A percentile compares a stretch with the other conserved stretches of the same genome.
These are phyloP conservation scores for Drosophila miranda DNA, from an alignment of 1,140 invertebrate species.

Conservation along the genomic window DNA sequence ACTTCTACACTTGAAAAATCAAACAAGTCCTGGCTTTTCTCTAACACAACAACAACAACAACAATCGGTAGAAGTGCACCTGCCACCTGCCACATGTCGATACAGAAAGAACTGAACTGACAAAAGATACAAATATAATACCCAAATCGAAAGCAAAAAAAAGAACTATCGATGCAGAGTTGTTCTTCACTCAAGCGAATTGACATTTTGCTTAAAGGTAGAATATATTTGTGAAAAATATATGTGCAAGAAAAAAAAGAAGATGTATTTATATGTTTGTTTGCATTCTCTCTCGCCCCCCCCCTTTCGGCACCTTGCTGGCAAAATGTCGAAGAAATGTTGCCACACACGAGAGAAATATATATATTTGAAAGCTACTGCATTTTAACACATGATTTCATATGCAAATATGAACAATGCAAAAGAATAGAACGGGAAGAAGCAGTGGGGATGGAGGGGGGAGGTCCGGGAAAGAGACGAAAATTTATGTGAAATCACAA, in stretches of 20 bases:
- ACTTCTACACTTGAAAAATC: too few species aligned
- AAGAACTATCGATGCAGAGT: too few species aligned
- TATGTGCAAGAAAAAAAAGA: background rate
- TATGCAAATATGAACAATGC: conserved; percentile 76
- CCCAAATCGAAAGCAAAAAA: too few species aligned
- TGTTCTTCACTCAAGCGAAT: too few species aligned
- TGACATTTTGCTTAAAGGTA: too few species aligned
- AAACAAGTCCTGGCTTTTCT: background rate
- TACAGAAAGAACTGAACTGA: background rate
- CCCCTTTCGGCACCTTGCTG: too few species aligned
- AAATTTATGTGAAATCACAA: conserved; percentile 75
- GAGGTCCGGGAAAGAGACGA: conserved; percentile 9
- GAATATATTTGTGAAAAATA: too few species aligned
- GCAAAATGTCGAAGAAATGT: conserved; percentile 29
- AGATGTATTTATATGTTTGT: background rate
- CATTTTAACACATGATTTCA: conserved; percentile 78
- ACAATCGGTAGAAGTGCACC: too few species aligned
- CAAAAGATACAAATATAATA: conserved; percentile 1
- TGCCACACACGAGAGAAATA: conserved; percentile 42
- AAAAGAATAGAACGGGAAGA: conserved; percentile 7
- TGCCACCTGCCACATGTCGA: background rate
- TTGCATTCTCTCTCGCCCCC: background rate
- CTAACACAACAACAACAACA: background rate
- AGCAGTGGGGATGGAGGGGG: too few species aligned
- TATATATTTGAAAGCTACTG: conserved; percentile 50